Percentiles rank a stretch among this genome's conserved stretches.
phyloP scores from a whole-genome alignment of 2,888 invertebrate genomes.

The Aphidius colemani region DNA sequence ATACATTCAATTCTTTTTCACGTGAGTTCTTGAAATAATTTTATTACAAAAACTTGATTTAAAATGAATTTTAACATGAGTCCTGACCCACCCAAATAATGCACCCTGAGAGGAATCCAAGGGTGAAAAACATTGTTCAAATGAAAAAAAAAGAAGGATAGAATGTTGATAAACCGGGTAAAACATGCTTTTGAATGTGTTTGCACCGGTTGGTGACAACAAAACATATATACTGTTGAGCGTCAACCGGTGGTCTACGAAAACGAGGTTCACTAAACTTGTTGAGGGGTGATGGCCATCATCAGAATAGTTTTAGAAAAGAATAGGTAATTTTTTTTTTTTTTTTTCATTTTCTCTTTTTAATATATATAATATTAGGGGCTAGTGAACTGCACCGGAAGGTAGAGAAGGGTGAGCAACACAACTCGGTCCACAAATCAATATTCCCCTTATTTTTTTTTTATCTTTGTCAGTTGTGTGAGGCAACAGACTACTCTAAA shows the following conservation, averaged over 20 bases:
- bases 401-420: slow-evolving; percentile 35
- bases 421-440: slow-evolving; percentile 50
- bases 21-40: slow-evolving; percentile 6
- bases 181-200: neutral
- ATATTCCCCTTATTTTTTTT: slow-evolving; percentile 40
- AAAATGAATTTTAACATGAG: slow-evolving; percentile 37
- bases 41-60: neutral
- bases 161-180: neutral
- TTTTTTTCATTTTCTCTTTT: too few relatives aligned
- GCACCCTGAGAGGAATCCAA: slow-evolving; percentile 41
- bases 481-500: slow-evolving; percentile 40
- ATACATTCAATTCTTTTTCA: too few relatives aligned
- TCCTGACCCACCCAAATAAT: slow-evolving; percentile 59
- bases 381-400: slow-evolving; percentile 33
- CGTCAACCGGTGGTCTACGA: neutral
- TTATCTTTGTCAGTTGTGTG: slow-evolving; percentile 22
- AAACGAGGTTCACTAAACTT: neutral
- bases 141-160: neutral
- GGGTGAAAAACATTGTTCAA: neutral
- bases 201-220: neutral
- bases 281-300: neutral
- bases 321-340: slow-evolving; percentile 16
- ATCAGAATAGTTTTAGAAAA: slow-evolving; percentile 33
- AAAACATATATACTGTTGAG: neutral
- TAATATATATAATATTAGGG: slow-evolving; percentile 12